Evolutionary conservation across 2,888 invertebrate genomes (phyloP).

Genomic region (Chironomus riparius): DNA sequence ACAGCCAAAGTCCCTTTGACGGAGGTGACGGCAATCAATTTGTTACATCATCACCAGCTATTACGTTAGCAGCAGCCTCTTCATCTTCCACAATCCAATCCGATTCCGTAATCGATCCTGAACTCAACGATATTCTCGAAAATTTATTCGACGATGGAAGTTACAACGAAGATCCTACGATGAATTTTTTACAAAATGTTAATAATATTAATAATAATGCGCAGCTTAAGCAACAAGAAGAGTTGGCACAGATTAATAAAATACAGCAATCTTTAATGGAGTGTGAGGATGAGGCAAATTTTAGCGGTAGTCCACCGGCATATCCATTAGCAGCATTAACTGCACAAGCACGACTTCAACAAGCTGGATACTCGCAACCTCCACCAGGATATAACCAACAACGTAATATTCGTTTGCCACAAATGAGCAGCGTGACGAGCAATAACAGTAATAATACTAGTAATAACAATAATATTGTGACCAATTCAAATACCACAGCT

Average conservation of each 20-base stretch:
- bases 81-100: constrained; percentile 31
- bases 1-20: constrained; percentile 11
- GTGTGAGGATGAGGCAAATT: constrained; percentile 53
- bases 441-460: constrained; percentile 23
- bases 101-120: constrained; percentile 49
- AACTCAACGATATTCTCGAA: constrained; percentile 67
- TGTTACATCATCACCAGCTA: constrained; percentile 11
- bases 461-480: constrained; percentile 8
- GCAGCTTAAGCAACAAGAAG: constrained; percentile 38
- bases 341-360: constrained; percentile 33
- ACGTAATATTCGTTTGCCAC: constrained; percentile 26
- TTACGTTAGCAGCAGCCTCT: constrained; percentile 41
- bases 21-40: neutral
- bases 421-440: constrained; percentile 37
- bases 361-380: constrained; percentile 39
- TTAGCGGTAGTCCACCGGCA: constrained; percentile 33
- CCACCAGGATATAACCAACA: constrained; percentile 34
- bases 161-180: constrained; percentile 32
- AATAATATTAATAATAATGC: constrained; percentile 31
- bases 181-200: constrained; percentile 34
- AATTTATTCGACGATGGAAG: constrained; percentile 59
- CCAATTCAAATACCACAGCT: constrained; percentile 16
- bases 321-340: constrained; percentile 28
- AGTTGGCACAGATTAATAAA: constrained; percentile 69
- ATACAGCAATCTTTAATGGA: constrained; percentile 88